Base-by-base conservation (phyloP, 2,797 vertebrate species). In the Halcyon badia region DNA sequence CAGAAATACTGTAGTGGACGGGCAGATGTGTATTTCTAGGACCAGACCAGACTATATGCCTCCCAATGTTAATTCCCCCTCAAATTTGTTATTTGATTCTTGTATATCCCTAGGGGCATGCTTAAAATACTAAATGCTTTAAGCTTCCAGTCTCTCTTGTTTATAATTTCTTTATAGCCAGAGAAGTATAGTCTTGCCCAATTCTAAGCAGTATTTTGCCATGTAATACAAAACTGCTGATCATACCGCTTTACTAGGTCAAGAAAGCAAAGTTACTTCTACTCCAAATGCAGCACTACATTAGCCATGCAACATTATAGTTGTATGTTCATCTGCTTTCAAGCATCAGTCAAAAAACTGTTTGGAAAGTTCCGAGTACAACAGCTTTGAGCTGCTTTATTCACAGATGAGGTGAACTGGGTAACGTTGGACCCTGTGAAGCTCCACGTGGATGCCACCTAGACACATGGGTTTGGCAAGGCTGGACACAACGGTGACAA, bases 101-200 rank as follows among this genome's bases (percentile, higher is more conserved):
- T 33, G 8, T 8, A 28, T 31, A 68, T 33, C 51, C 31, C 16
- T 49, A 61, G 14, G 5, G 33, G 9, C 33, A 64, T 41, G n/a
- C 42, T 60, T 82, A 68, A 89, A 79, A 87, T 35, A 82, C 15
- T 33, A 52, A 87, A 58, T 56, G 73, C 25, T 79, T 89, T 22
- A 82, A 66, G 51, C 56, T 93, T 90, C 64, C 44, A 64, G 5
- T 33, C 25, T 64, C 16, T 79, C 46, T 68, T 39, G 15, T 60
- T 64, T 42, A 21, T 79, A 84, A 83, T 78, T 90, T 93, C 57
- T 84, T 87, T 73, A 92, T 6, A 62, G 71, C 8, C 25, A 73
- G 56, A 46, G 51, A 84, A 87, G 28, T 6, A 54, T 1, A 37
- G 30, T 5, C 49, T 64, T 79, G 49, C 28, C 44, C 48, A 77